A percentile compares a stretch with the other conserved stretches of the same genome.
Conservation (phyloP, 1,140 invertebrate genomes). For the Drosophila arawakana region DNA sequence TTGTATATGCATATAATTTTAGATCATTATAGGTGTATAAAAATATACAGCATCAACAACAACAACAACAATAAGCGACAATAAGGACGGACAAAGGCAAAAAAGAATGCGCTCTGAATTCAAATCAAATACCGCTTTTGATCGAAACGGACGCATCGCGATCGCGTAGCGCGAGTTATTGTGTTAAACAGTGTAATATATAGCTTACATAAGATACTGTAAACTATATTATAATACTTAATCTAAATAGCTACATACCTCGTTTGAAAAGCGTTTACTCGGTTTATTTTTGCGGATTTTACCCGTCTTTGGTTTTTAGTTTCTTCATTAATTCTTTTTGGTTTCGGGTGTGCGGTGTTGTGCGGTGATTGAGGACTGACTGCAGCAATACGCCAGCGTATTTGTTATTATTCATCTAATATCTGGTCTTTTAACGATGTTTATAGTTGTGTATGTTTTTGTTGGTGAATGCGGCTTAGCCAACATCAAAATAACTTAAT, state of each 20-base stretch:
- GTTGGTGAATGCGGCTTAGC: conserved; percentile 37
- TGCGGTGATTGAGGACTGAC: conserved; percentile 20
- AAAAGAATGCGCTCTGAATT: conserved; percentile 65
- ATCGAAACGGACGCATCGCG: conserved; percentile 72
- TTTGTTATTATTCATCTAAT: conserved; percentile 27
- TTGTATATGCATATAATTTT: conserved; percentile 70
- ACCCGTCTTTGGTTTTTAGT: background rate
- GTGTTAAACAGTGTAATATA: conserved; percentile 12
- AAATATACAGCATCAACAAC: conserved; percentile 61
- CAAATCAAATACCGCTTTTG: conserved; percentile 78
- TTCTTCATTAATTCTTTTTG: background rate
- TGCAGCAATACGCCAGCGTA: conserved; percentile 39
- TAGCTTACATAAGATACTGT: conserved; percentile 60
- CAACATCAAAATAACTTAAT: conserved; percentile 50
- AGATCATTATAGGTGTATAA: conserved; percentile 76
- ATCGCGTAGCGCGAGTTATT: conserved; percentile 13
- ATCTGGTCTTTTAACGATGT: conserved; percentile 39
- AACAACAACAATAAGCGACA: conserved; percentile 47
- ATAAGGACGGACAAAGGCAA: conserved; percentile 66
- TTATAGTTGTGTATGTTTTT: conserved; percentile 26
- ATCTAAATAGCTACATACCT: conserved; percentile 26
- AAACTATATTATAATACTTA: background rate
- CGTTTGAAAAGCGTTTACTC: conserved; percentile 35
- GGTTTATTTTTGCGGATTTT: conserved; percentile 23
- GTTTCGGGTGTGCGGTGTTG: conserved; percentile 9